Evolutionary conservation across 2,797 vertebrate genomes (phyloP), one percentile per base, ranked within the genome.

Genomic region (Chelonia mydas): DNA sequence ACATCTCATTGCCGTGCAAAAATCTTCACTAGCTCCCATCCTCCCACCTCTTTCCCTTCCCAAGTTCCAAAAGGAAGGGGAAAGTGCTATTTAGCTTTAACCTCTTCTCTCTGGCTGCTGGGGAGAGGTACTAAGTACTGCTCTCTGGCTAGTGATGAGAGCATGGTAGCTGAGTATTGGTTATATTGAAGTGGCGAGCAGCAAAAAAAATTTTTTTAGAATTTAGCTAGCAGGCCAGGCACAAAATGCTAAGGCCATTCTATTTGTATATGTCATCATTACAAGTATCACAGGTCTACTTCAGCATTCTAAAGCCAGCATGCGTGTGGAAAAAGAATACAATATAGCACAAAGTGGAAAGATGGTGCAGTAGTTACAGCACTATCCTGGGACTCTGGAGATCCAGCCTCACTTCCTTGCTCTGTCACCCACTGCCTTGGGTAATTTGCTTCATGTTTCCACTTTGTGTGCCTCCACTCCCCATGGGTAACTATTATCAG

Each of bases 311-410:
- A 89, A 0, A 59, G 95, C 95, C 96, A 85, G 81, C 94, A 49
- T 53, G 72, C 90, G 72, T 83, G 47, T 90, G 87, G 91, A 96
- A 77, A 86, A 97, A 96, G 92, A 33, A 61, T 31, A 82, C 77
- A 37, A 94, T 77, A 76, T 37, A 97, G 81, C 85, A 57, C 27
- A 77, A 50, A 91, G 89, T 87, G 93, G 94, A 96, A 97, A 96
- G 96, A 94, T 84, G 96, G 96, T 96, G 95, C 87, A 95, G 84
- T 87, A 92, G 91, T 96, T 96, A 55, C 50, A 93, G 90, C 95
- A 96, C 31, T 95, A 94, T 96, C 95, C 90, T 96, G 12, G 4
- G 82, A 89, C 92, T 94, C 53, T 80, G 61, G 87, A 90, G 82
- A 95, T 83, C 89, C 79, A 31, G 89, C 91, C 94, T 96, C 86